Base-by-base conservation (phyloP, 2,113 vertebrate genomes). In the Campylorhamphus procurvoides region DNA sequence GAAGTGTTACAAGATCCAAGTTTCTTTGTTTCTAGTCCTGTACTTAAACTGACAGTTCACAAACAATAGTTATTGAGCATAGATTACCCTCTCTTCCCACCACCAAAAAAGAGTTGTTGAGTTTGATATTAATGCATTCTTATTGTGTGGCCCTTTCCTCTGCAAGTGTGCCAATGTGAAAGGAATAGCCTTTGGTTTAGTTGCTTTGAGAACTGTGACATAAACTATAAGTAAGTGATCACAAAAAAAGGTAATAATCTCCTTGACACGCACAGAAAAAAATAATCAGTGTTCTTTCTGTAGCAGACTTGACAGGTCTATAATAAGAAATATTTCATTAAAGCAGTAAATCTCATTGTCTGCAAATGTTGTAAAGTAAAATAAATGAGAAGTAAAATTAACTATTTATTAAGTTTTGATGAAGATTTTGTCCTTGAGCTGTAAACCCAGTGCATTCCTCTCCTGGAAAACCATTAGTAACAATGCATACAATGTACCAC, bases 361-460 rank as follows among this genome's bases (percentile, higher is more conserved):
- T 52, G 50, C n/a, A 84, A 95, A 89, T 24, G 23, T 52, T 83
- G 77, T 82, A 86, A 92, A 95, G 40, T 75, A 78, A 81, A 95
- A 94, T 64, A 90, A 89, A 82, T 68, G 33, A 85, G 47, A 93
- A 94, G 85, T 77, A 77, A 87, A 90, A 91, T 81, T 50, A 93
- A 90, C 94, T 89, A 40, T 64, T 90, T 77, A 62, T 95, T 90
- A 92, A 84, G 47, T 86, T 94, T 84, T 90, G 73, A 78, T 62
- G 52, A 92, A 78, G 56, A 66, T 49, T 82, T 73, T 92, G 58
- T 78, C 77, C 83, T 76, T 92, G 56, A 92, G 62, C 49, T 78
- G 68, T 75, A 89, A 96, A 94, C 75, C 49, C 55, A 76, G n/a
- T 24, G 40, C 47, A 86, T 46, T 72, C 3, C 7, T 80, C 28